Percentiles rank a stretch among this genome's conserved stretches.
Conservation (phyloP, 2,888 invertebrate species). For the Drosophila sordidula region DNA sequence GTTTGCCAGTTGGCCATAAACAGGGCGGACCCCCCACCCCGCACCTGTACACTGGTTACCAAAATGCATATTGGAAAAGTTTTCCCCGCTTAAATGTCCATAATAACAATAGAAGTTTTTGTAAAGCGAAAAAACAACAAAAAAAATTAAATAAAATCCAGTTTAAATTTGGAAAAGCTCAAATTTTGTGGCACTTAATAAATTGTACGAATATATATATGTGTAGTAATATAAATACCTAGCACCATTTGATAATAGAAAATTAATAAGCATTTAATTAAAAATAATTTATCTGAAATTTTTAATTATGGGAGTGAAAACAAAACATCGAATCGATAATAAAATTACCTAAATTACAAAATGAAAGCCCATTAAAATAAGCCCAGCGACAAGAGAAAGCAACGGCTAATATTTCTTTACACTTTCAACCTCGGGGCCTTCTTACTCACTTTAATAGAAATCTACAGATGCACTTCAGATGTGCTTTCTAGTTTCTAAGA, state of each 20-base stretch:
- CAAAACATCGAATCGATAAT: too few relatives aligned
- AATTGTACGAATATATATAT: background rate
- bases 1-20: conserved; percentile 67
- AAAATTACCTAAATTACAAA: background rate
- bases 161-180: too few relatives aligned
- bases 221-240: background rate
- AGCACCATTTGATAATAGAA: background rate
- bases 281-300: too few relatives aligned
- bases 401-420: too few relatives aligned
- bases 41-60: conserved; percentile 34
- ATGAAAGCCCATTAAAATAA: too few relatives aligned
- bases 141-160: background rate
- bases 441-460: too few relatives aligned
- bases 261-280: background rate
- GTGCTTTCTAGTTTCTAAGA: too few relatives aligned
- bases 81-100: conserved; percentile 28
- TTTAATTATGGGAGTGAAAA: too few relatives aligned
- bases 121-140: background rate
- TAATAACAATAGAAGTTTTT: conserved; percentile 23
- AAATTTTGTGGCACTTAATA: background rate
- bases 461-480: too few relatives aligned
- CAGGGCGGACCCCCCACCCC: conserved; percentile 16
- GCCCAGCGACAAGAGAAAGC: too few relatives aligned
- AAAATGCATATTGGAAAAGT: conserved; percentile 53
- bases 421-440: too few relatives aligned